phyloP scores from a whole-genome alignment of 1,140 invertebrate species.

The Linepithema humile region DNA sequence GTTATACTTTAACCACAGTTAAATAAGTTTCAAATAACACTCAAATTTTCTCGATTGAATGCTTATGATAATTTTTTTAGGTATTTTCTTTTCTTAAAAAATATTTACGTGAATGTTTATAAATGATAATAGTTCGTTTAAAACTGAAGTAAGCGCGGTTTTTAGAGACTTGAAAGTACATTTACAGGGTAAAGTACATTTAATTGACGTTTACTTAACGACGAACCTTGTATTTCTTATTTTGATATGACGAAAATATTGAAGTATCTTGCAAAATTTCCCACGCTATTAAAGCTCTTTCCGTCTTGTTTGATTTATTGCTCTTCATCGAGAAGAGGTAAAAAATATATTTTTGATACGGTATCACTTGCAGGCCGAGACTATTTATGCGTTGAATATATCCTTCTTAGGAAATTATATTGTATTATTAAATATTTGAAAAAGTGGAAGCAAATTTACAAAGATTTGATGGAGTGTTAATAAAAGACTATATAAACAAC shows the following conservation, averaged over 20 bases:
- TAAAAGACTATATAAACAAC: not conserved
- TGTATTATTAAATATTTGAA: not conserved
- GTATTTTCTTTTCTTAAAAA: not conserved
- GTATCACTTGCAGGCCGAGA: not conserved
- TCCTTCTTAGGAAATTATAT: not conserved
- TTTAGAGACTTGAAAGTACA: not conserved
- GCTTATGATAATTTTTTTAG: not conserved
- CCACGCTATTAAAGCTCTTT: not conserved
- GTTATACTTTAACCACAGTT: not conserved
- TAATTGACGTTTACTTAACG: not conserved
- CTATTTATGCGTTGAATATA: not conserved
- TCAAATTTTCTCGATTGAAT: not conserved
- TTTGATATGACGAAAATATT: not conserved
- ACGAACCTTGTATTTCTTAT: not conserved
- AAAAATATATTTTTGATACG: conserved; percentile 9
- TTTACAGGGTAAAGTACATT: not conserved
- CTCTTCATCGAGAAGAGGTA: not conserved
- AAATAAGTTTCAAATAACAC: not conserved
- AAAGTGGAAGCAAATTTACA: not conserved
- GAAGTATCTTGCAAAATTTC: not conserved
- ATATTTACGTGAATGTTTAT: not conserved
- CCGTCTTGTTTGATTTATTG: not conserved
- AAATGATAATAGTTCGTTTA: not conserved
- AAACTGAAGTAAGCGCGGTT: not conserved
- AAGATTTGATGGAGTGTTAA: not conserved